Base-by-base conservation (phyloP, 2,888 invertebrate genomes). In the Amphimallon solstitiale region DNA sequence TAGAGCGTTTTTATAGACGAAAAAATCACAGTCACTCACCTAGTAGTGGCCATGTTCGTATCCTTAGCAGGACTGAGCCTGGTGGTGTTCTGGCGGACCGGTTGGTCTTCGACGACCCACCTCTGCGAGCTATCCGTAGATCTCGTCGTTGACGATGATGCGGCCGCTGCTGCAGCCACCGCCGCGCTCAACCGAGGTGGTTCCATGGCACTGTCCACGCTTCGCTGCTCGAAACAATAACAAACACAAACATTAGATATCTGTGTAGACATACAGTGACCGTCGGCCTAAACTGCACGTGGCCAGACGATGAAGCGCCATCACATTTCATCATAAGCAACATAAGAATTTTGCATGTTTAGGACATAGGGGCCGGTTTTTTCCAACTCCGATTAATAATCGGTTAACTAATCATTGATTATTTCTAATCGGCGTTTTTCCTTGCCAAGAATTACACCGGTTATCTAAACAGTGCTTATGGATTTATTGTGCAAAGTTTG, bases 11-110 rank as follows among this genome's bases (percentile, higher is more conserved):
- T 43, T 6, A 43, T 14, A n/a, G 1, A 15, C 6, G 14, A 14
- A 15, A 2, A 34, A 51, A 7, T 9, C 54, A 40, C 56, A 19
- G 34, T 37, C 17, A 70, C 75, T 77, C 72, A 76, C 77, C 77
- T 76, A 54, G 75, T 71, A 65, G 74, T 71, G 63, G 74, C 71
- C 76, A 78, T 83, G 73, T 80, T 80, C 73, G 80, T 75, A 75
- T 84, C 83, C 76, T 81, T 78, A 74, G 80, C 81, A 68, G 85
- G 84, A 84, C 84, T 84, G 80, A 83, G 77, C 72, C 82, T 78
- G 46, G 69, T 68, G 54, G 66, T 66, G 56, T 63, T 45, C 79
- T 75, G 70, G 71, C 77, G 77, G 77, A 79, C 79, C 71, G 83
- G 81, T 79, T 29, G 29, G 5, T 83, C 84, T 74, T 80, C 81